These are phyloP conservation scores for Tricholauxania praeusta DNA, from an alignment of 2,888 invertebrate species.

Conservation along the genomic window DNA sequence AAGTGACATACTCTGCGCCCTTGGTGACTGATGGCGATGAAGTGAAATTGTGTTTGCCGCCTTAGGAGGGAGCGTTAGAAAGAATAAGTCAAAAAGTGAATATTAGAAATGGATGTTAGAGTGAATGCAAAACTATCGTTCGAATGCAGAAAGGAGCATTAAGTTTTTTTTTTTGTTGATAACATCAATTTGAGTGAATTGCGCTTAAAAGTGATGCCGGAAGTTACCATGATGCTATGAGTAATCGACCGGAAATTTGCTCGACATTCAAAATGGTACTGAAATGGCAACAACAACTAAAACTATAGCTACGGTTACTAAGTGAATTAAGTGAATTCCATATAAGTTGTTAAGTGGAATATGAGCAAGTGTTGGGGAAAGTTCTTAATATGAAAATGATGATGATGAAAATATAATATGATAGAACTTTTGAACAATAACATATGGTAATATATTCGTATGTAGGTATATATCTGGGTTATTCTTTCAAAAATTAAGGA, in stretches of 20 bases:
- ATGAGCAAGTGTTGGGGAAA: background rate
- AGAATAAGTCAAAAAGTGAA: background rate
- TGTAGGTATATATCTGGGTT: no score
- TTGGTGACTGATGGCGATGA: slow-evolving; percentile 17
- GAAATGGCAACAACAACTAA: background rate
- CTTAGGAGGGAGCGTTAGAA: background rate
- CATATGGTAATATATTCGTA: no score
- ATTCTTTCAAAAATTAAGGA: no score
- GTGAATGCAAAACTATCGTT: background rate
- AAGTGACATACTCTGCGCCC: slow-evolving; percentile 12
- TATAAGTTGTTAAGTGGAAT: slow-evolving; percentile 9
- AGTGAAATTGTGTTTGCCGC: background rate
- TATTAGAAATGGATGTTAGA: background rate
- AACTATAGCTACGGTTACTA: no score
- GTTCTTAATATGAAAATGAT: background rate
- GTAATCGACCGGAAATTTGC: slow-evolving; percentile 62
- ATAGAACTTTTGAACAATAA: no score
- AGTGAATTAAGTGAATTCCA: slow-evolving; percentile 21
- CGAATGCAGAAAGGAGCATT: background rate
- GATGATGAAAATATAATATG: no score
- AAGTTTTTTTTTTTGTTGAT: slow-evolving; percentile 52
- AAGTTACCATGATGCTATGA: slow-evolving; percentile 57
- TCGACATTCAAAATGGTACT: slow-evolving; percentile 55
- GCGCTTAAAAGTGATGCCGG: slow-evolving; percentile 62
- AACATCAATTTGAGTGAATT: slow-evolving; percentile 64